Evolutionary conservation across 2,113 vertebrate species (phyloP).

Genomic region (Lycocorax pyrrhopterus): DNA sequence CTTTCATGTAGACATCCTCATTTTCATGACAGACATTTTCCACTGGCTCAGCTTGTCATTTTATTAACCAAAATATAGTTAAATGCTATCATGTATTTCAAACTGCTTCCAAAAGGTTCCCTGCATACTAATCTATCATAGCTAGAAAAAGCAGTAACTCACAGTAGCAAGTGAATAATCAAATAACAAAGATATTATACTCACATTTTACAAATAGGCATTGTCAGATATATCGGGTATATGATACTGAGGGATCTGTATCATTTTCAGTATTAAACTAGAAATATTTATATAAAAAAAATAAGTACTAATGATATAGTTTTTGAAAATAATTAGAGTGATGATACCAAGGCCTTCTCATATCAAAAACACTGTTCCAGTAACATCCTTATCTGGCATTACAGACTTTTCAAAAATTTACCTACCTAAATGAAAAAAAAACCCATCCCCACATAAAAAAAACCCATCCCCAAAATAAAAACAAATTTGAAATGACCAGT

Average conservation of each 20-base stretch:
- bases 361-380: neutral
- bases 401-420: neutral
- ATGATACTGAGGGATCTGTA: neutral
- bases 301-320: neutral
- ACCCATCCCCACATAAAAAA: accelerated
- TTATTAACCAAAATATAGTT: neutral
- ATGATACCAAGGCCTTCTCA: neutral
- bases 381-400: neutral
- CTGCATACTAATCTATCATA: neutral
- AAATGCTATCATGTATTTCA: neutral
- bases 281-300: neutral
- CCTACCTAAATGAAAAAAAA: neutral
- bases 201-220: neutral
- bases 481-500: neutral
- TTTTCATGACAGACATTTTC: neutral
- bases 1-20: neutral
- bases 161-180: neutral
- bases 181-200: neutral
- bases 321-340: neutral
- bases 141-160: neutral
- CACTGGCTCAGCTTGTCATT: neutral
- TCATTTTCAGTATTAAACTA: neutral
- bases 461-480: neutral
- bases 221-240: neutral
- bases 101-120: neutral